Evolutionary conservation across 1,140 invertebrate genomes (phyloP).

Genomic region (Camponotus pennsylvanicus): DNA sequence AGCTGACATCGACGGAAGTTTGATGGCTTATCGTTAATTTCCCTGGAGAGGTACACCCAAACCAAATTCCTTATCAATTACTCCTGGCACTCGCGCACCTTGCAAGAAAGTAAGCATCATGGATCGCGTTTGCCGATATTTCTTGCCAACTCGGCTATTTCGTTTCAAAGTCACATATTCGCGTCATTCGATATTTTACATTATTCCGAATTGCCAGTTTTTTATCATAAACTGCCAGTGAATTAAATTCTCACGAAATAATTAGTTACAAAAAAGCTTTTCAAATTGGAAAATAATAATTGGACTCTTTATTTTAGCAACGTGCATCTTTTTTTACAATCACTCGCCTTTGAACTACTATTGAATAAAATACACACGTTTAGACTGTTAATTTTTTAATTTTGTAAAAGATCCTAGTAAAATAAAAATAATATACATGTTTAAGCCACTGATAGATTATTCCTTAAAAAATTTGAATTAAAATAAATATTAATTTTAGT

Average conservation of each 20-base stretch:
- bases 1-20: slow-evolving; percentile 42
- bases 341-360: neutral
- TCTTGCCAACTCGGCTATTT: slow-evolving; percentile 24
- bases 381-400: no score
- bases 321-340: neutral
- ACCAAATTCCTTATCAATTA: slow-evolving; percentile 68
- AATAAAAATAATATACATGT: no score
- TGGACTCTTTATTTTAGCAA: neutral
- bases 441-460: no score
- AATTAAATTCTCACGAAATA: neutral
- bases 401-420: no score
- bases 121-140: slow-evolving; percentile 46
- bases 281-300: neutral
- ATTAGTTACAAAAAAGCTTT: neutral
- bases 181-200: neutral
- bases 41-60: slow-evolving; percentile 64
- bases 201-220: neutral
- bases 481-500: no score
- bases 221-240: neutral
- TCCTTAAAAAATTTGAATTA: no score
- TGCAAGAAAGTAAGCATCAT: slow-evolving; percentile 41
- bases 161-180: neutral
- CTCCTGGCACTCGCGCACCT: slow-evolving; percentile 4
- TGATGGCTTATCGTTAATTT: slow-evolving; percentile 71
- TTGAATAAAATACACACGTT: no score